Percentiles rank a stretch among this genome's conserved stretches.
Conservation (phyloP, 2,113 vertebrate species). For the Actenoides hombroni region DNA sequence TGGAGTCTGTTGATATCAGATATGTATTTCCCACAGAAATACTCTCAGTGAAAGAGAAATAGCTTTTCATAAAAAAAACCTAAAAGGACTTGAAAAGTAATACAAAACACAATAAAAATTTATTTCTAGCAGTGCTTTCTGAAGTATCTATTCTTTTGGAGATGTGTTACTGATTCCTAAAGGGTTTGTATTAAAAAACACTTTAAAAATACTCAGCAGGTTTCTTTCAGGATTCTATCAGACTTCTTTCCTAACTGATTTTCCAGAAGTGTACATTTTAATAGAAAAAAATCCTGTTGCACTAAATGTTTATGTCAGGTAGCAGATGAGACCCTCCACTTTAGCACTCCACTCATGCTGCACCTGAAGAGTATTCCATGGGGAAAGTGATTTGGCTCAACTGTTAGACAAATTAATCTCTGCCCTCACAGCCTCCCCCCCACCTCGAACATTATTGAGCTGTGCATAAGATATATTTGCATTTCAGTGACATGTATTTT, state of each 20-base stretch:
- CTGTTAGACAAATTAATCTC: neutral
- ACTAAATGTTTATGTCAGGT: neutral
- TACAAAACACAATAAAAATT: slow-evolving; percentile 37
- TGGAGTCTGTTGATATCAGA: slow-evolving; percentile 24
- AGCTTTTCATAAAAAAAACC: slow-evolving; percentile 49
- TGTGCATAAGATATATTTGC: neutral
- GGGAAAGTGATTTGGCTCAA: neutral
- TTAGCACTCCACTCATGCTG: neutral
- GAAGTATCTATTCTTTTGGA: neutral
- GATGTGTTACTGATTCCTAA: neutral
- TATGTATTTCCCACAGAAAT: neutral
- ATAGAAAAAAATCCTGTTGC: neutral
- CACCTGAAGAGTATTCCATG: neutral
- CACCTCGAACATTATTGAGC: fast-evolving
- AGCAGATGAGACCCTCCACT: neutral
- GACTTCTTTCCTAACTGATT: neutral
- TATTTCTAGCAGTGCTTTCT: neutral
- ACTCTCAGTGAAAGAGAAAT: slow-evolving; percentile 14
- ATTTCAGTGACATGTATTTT: neutral
- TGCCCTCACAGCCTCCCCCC: neutral
- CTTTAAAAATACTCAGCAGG: neutral
- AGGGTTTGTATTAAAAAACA: neutral
- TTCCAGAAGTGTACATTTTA: neutral
- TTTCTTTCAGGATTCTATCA: neutral
- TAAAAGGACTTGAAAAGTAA: slow-evolving; percentile 33